phyloP scores from a whole-genome alignment of 1,140 invertebrate genomes.

The Neodiprion pinetum region DNA sequence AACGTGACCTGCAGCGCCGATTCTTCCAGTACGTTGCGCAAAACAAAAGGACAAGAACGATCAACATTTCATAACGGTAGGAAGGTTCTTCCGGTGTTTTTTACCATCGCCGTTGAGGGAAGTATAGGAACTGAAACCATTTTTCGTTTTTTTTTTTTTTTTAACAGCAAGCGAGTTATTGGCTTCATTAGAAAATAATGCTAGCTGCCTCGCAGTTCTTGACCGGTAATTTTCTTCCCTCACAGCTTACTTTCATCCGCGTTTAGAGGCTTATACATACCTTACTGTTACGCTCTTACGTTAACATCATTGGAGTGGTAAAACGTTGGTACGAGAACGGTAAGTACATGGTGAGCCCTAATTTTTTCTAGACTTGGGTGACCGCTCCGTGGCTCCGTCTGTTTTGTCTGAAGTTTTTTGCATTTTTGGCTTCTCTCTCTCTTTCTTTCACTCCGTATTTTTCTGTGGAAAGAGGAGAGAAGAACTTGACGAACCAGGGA shows the following conservation, averaged over 20 bases:
- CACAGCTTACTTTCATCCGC: constrained; percentile 55
- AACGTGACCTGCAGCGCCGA: too few relatives aligned
- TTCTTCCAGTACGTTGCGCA: too few relatives aligned
- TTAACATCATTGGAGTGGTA: constrained; percentile 60
- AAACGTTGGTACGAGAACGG: constrained; percentile 50
- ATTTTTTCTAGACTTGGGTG: constrained; percentile 44
- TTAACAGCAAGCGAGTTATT: too few relatives aligned
- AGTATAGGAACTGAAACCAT: too few relatives aligned
- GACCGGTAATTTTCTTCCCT: constrained; percentile 47
- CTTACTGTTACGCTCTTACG: constrained; percentile 24
- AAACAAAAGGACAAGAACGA: too few relatives aligned
- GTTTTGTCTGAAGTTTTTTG: not conserved
- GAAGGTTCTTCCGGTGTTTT: too few relatives aligned
- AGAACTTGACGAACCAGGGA: constrained; percentile 54
- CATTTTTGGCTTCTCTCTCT: constrained; percentile 20
- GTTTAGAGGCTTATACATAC: constrained; percentile 28
- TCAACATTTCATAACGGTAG: too few relatives aligned
- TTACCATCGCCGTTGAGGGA: too few relatives aligned
- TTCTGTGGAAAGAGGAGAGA: too few relatives aligned
- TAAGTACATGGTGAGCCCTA: constrained; percentile 55
- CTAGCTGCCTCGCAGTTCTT: not conserved
- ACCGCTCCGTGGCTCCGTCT: constrained; percentile 9
- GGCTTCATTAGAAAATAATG: too few relatives aligned
- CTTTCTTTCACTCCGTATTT: constrained; percentile 22
- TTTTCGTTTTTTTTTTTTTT: too few relatives aligned